A percentile compares a stretch with the other conserved stretches of the same genome.
These are phyloP conservation scores for Gopherus evgoodei DNA, from an alignment of 2,113 vertebrate genomes.

Conservation along the genomic window DNA sequence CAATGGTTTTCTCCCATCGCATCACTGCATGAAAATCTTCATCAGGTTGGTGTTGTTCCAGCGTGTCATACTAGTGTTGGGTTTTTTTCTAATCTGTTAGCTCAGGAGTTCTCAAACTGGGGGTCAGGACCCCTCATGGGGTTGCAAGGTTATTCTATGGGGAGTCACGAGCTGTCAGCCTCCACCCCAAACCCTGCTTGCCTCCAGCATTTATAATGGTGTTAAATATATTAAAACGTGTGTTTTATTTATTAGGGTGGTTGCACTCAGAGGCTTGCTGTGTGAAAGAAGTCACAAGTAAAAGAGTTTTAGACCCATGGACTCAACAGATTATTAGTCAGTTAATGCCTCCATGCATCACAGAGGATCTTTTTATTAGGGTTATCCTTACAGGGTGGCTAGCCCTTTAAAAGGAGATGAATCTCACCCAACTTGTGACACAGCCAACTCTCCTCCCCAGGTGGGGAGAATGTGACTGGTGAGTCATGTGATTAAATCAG, in stretches of 20 bases:
- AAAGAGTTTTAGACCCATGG: no score
- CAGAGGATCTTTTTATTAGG: neutral
- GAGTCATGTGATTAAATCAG: neutral
- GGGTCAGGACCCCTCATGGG: no score
- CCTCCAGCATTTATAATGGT: no score
- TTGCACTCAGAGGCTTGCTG: no score
- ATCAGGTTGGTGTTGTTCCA: constrained; percentile 48
- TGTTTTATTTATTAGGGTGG: no score
- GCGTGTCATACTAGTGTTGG: constrained; percentile 13
- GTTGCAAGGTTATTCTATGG: no score
- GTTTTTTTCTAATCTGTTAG: constrained; percentile 46
- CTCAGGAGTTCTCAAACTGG: neutral
- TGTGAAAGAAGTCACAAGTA: no score
- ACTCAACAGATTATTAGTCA: constrained; percentile 46
- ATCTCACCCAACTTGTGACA: neutral
- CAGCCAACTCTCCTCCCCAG: neutral
- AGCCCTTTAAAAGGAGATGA: neutral
- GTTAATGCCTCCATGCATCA: neutral
- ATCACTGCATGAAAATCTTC: constrained; percentile 44
- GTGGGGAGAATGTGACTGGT: neutral
- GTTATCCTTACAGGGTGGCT: neutral
- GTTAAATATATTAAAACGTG: no score
- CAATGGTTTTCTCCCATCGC: neutral
- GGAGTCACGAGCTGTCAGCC: no score
- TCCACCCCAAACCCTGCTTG: no score